Percentiles rank a stretch among this genome's conserved stretches.
Conservation (phyloP, 1,140 invertebrate species). For the Hycleus phaleratus region DNA sequence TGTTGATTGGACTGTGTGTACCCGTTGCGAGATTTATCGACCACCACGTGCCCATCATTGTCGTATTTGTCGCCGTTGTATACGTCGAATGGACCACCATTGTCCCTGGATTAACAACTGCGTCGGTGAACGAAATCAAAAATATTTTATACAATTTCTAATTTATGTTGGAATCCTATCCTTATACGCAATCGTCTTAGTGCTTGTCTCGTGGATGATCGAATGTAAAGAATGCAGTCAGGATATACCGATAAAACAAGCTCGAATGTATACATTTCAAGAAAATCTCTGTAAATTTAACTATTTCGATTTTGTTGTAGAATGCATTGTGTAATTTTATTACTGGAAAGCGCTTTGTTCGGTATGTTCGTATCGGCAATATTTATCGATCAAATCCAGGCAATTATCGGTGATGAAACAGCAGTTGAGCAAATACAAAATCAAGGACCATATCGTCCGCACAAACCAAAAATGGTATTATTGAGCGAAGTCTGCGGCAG, state of each 20-base stretch:
- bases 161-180: constrained; percentile 61
- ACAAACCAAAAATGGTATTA: constrained; percentile 59
- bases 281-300: neutral
- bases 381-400: constrained; percentile 80
- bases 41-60: constrained; percentile 85
- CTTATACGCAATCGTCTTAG: constrained; percentile 62
- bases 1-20: constrained; percentile 81
- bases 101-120: constrained; percentile 86
- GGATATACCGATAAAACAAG: constrained; percentile 62
- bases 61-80: constrained; percentile 79
- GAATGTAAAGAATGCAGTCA: constrained; percentile 62
- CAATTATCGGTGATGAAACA: constrained; percentile 62
- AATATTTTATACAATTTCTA: constrained; percentile 89
- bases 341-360: constrained; percentile 78
- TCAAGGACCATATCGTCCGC: constrained; percentile 55
- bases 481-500: constrained; percentile 75
- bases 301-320: constrained; percentile 44
- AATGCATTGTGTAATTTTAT: constrained; percentile 76
- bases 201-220: constrained; percentile 65
- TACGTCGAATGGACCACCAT: constrained; percentile 86
- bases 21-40: constrained; percentile 74
- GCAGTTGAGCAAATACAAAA: constrained; percentile 72
- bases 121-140: constrained; percentile 89
- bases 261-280: constrained; percentile 53
- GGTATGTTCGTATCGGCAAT: constrained; percentile 86